Percentiles rank a stretch among this genome's conserved stretches.
Evolutionary conservation across 1,140 invertebrate genomes (phyloP).

Genomic region (Drosophila malerkotliana): DNA sequence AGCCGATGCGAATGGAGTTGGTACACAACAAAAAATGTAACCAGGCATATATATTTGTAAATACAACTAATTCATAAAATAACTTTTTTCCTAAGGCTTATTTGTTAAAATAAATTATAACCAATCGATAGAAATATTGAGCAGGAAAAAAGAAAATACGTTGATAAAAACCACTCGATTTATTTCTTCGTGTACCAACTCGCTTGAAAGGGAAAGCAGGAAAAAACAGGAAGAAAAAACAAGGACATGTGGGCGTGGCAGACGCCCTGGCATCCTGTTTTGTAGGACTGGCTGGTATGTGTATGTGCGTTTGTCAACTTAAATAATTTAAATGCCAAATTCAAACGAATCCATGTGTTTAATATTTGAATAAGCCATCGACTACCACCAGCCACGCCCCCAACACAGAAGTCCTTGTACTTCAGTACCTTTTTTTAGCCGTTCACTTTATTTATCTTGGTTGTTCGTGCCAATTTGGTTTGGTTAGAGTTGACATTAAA

Average conservation of each 20-base stretch:
- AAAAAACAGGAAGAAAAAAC: conserved; percentile 32
- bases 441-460: conserved; percentile 36
- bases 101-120: background rate
- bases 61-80: too few relatives aligned
- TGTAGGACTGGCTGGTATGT: conserved; percentile 2
- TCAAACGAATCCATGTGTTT: conserved; percentile 73
- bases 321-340: conserved; percentile 80
- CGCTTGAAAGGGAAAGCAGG: conserved; percentile 47
- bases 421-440: conserved; percentile 20
- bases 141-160: background rate
- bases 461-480: conserved; percentile 52
- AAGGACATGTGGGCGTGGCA: conserved; percentile 61
- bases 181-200: conserved; percentile 36
- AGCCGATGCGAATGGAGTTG: conserved; percentile 15
- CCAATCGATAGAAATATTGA: background rate
- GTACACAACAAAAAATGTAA: conserved; percentile 13
- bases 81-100: background rate
- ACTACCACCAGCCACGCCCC: conserved; percentile 22
- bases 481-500: conserved; percentile 47
- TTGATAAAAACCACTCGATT: background rate
- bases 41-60: too few relatives aligned
- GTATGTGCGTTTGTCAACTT: conserved; percentile 67
- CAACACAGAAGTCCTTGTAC: conserved; percentile 5
- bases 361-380: conserved; percentile 67
- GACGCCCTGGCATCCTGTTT: conserved; percentile 40